Conservation (phyloP, 2,888 invertebrate genomes). For the Campoplex nolae region DNA sequence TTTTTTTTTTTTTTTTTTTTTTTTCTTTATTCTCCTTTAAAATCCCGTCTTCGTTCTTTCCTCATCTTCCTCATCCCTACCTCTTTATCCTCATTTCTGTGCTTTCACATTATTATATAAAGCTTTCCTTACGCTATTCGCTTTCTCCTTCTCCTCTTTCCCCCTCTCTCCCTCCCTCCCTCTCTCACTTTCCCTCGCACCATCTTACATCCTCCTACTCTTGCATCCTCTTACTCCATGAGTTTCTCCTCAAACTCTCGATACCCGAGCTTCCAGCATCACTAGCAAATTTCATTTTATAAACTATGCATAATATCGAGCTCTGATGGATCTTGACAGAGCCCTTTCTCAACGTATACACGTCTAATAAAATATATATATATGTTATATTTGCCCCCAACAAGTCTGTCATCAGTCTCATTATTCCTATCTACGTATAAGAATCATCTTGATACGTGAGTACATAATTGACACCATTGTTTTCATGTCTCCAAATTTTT, state of each 20-base stretch:
- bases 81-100: constrained; percentile 53
- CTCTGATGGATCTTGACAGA: constrained; percentile 64
- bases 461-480: too few relatives aligned
- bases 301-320: constrained; percentile 68
- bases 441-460: background rate
- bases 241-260: constrained; percentile 71
- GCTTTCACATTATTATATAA: constrained; percentile 55
- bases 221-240: constrained; percentile 46
- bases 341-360: constrained; percentile 14
- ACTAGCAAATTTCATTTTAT: constrained; percentile 65
- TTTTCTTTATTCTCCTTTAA: constrained; percentile 23
- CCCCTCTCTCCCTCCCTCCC: constrained; percentile 9
- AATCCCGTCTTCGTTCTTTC: constrained; percentile 28
- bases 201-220: background rate
- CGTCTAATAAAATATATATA: background rate
- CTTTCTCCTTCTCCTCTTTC: constrained; percentile 22
- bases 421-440: constrained; percentile 36
- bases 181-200: constrained; percentile 29
- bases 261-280: constrained; percentile 67
- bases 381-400: background rate
- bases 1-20: background rate
- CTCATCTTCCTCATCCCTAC: constrained; percentile 13
- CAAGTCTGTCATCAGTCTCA: constrained; percentile 38
- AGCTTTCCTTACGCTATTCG: constrained; percentile 58
- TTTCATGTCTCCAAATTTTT: too few relatives aligned